Base-by-base conservation (phyloP, 2,113 vertebrate genomes). In the Corythornis cristatus region DNA sequence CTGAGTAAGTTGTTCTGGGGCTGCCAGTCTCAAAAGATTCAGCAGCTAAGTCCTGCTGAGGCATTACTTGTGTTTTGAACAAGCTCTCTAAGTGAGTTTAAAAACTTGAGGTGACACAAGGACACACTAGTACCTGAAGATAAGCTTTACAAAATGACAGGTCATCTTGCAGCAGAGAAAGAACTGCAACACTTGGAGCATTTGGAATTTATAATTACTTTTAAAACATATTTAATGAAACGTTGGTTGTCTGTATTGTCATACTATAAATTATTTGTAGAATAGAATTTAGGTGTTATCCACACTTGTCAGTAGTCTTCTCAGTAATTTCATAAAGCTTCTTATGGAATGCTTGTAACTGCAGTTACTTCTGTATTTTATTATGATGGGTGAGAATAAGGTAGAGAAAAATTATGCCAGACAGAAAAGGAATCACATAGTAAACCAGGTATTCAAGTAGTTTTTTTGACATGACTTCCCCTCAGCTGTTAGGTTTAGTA, bases 21-120 rank as follows among this genome's bases (percentile, higher is more conserved):
- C 72, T 89, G 31, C 33, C 95, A 66, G 31, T 58, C 37, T 84
- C 45, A 73, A 71, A 92, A 88, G 42, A 66, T 90, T 91, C 76
- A 88, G 81, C 40, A 90, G 11, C 26, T 65, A 40, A 67, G 19
- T 83, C 57, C 31, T 73, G 56, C 45, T 89, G 74, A 92, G 64
- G 22, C 92, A 25, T 16, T 2, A 83, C 94, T 91, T 77, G 46
- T 86, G 23, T 65, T 94, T 88, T 18, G 50, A 23, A 86, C 5
- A 33, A 61, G 21, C 13, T 76, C 20, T n/a, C 51, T 53, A 19
- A 78, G 25, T 51, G 33, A 64, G 21, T 89, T 92, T 25, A 83
- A 91, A 94, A 93, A 43, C 50, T 6, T 62, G 42, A 83, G 21
- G 14, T 86, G 35, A 57, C 74, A 54, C n/a, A 33, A 93, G 90